Base-by-base conservation (phyloP, 92 coral and sea anemone genomes). In the Parazoanthus atlanticus region DNA sequence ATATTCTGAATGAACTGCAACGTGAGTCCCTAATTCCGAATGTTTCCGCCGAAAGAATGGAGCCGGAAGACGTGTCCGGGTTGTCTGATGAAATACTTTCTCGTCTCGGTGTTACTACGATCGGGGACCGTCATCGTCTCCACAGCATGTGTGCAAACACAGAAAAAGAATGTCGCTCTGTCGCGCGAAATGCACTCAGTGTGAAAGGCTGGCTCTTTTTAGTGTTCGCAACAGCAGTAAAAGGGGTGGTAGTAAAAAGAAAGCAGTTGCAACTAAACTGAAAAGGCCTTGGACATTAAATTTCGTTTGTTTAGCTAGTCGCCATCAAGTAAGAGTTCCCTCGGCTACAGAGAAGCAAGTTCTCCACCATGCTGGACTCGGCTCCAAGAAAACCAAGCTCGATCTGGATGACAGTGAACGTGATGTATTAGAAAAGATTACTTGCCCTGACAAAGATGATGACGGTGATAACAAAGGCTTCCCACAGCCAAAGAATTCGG, bases 301-400 rank as follows among this genome's bases (percentile, higher is more conserved):
- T 52, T 92, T 93, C 67, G 91, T 90, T 49, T 93, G 91, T 78
- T 73, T 92, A 67, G 91, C 88, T 46, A 76, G 76, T 58, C 70
- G 94, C 40, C 86, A 75, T 71, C 76, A 74, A 79, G 33, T 61
- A 5, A 90, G 88, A 82, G 85, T 85, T 41, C 92, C 91, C 25
- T 74, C 88, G 66, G 86, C 84, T 32, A 25, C 43, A 0, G 93
- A 88, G 49, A 88, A 93, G 74, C 91, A 88, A 88, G 30, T 74
- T 8, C 91, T 90, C 12, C 85, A 85, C 73, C 84, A 78, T n/a
- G 91, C 91, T 78, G 93, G 95, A 38, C 81, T 85, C 26, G 93
- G 91, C 67, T 54, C 65, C 70, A 90, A 90, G 79, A 92, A 90
- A 65, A 90, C 87, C 70, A 92, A 92, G 74, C 66, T 90, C 23